Conservation (phyloP, 2,888 invertebrate species). For the Euclidia mi region DNA sequence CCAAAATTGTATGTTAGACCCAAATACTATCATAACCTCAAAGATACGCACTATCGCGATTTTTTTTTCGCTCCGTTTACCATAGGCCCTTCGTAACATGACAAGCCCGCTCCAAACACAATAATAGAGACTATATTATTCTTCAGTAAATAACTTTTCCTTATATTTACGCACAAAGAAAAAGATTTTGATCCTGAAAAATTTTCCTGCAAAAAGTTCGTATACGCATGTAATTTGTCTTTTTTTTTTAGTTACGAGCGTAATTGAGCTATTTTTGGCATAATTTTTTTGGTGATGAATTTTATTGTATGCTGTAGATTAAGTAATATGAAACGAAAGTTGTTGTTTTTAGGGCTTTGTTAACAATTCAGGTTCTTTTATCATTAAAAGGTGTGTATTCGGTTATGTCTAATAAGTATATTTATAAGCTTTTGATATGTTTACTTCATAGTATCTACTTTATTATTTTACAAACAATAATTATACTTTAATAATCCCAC, state of each 20-base stretch:
- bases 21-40: slow-evolving; percentile 1
- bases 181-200: slow-evolving; percentile 1
- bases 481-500: no score
- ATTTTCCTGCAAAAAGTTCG: slow-evolving; percentile 14
- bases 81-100: not conserved
- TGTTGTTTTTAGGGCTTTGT: not conserved
- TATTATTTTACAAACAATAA: no score
- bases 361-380: no score
- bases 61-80: slow-evolving; percentile 1
- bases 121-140: not conserved
- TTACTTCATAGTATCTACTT: no score
- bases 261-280: slow-evolving; percentile 27
- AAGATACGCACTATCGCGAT: slow-evolving; percentile 1
- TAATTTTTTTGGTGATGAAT: slow-evolving; percentile 9
- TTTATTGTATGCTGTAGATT: not conserved
- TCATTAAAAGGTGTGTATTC: no score
- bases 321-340: not conserved
- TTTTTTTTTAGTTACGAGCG: slow-evolving; percentile 13
- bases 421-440: no score
- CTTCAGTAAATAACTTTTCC: not conserved
- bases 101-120: not conserved
- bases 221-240: slow-evolving; percentile 13
- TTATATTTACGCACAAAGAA: no score
- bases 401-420: no score
- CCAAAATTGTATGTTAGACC: not conserved